Base-by-base conservation (phyloP, 2,797 vertebrate genomes). In the Sphenodon punctatus region DNA sequence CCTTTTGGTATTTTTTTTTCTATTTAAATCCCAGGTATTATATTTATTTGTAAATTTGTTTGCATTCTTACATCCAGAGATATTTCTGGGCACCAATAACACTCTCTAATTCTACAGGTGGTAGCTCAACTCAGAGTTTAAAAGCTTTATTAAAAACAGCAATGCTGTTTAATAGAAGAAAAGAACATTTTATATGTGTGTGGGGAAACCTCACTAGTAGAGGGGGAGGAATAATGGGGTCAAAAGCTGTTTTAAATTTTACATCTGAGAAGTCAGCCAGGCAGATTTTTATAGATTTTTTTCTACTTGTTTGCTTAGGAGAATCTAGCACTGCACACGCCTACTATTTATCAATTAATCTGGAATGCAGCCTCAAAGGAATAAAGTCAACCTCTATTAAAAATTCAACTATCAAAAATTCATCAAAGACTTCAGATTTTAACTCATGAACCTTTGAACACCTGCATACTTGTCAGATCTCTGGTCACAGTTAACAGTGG, bases 321-420 rank as follows among this genome's bases (percentile, higher is more conserved):
- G 90, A 94, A 87, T 64, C 67, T 65, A 94, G 89, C 82, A 90
- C 82, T 93, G 91, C 92, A 93, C 93, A 91, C 92, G 92, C 94
- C 92, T 90, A 93, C 95, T 95, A 95, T 95, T 96, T 96, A 97
- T 96, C 96, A 97, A 96, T 96, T 96, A 96, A 95, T 95, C 93
- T 90, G 91, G 91, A 94, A 92, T 92, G 85, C 85, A 94, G 92
- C 91, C 95, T 95, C 94, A 95, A 95, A 96, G 94, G 92, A 94
- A 94, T 92, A 93, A 95, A 92, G 94, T 91, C 91, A 86, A 92
- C 93, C 94, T 89, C 89, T 94, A 95, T 96, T 95, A 96, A 95
- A 96, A 96, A 96, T 95, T 94, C 95, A 93, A 91, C 90, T 90
- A 96, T 97, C 94, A 97, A 96, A 97, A 96, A 96, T 96, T 96